Evolutionary conservation across 1,140 invertebrate genomes (phyloP).

Genomic region (Andrena cerasifolii): DNA sequence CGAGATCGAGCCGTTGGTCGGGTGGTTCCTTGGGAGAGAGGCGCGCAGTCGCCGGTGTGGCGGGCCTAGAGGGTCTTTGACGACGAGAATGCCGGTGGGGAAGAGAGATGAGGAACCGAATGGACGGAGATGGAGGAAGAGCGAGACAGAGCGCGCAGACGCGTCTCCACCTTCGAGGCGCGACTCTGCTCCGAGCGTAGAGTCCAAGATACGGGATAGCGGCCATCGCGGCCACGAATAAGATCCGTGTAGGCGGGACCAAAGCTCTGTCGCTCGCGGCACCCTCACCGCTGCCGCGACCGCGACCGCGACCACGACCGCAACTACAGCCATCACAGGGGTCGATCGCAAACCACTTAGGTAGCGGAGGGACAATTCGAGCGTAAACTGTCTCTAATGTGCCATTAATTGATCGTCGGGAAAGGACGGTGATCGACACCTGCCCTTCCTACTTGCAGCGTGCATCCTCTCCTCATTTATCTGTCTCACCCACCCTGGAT

Average conservation of each 20-base stretch:
- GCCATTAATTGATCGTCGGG: too few relatives aligned
- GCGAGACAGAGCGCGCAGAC: slow-evolving; percentile 72
- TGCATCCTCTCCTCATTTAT: too few relatives aligned
- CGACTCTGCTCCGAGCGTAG: slow-evolving; percentile 52
- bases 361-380: too few relatives aligned
- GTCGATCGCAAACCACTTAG: too few relatives aligned
- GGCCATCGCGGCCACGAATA: slow-evolving; percentile 80
- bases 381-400: too few relatives aligned
- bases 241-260: slow-evolving; percentile 80
- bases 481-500: too few relatives aligned
- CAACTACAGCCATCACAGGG: too few relatives aligned
- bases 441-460: too few relatives aligned
- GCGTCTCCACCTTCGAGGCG: slow-evolving; percentile 79
- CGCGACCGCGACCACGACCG: too few relatives aligned
- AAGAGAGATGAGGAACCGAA: slow-evolving; percentile 19
- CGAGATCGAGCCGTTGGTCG: too few relatives aligned
- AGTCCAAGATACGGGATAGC: slow-evolving; percentile 77
- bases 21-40: slow-evolving; percentile 37
- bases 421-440: too few relatives aligned
- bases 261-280: slow-evolving; percentile 57
- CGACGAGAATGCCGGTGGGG: slow-evolving; percentile 17
- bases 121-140: slow-evolving; percentile 37
- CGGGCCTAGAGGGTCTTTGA: slow-evolving; percentile 32
- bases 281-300: background rate
- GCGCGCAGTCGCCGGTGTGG: slow-evolving; percentile 16